Percentiles rank a stretch among this genome's conserved stretches.
These are phyloP conservation scores for Hydrophis major DNA, from an alignment of 2,797 vertebrate genomes.

Conservation along the genomic window DNA sequence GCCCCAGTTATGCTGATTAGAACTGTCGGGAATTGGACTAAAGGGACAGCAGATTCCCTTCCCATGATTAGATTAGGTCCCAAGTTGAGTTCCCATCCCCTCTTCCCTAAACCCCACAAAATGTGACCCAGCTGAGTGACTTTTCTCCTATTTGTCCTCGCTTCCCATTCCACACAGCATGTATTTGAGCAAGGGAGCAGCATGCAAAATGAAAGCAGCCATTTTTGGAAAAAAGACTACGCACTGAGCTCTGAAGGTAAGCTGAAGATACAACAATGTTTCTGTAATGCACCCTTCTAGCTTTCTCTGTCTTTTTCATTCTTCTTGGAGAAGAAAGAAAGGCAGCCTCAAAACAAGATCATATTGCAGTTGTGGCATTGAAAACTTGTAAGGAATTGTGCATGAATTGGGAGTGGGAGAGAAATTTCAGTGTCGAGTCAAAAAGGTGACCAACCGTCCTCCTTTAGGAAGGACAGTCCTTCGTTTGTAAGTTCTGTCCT, in stretches of 20 bases:
- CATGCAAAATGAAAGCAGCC: not conserved
- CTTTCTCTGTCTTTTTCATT: not conserved
- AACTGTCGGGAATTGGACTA: not conserved
- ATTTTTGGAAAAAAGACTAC: not conserved
- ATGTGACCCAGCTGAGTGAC: not conserved
- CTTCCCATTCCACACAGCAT: not conserved
- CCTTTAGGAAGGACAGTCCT: too few relatives aligned
- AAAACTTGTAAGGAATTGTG: not conserved
- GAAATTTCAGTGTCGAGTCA: not conserved
- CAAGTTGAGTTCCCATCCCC: not conserved
- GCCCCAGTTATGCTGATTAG: not conserved
- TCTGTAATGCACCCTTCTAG: not conserved
- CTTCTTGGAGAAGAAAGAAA: not conserved
- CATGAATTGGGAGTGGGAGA: not conserved
- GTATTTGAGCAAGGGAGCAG: not conserved
- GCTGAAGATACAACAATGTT: not conserved
- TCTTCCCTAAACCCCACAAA: not conserved
- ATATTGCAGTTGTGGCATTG: not conserved
- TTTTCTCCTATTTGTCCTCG: not conserved
- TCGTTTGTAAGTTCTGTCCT: too few relatives aligned
- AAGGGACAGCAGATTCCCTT: not conserved
- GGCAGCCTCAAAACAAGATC: not conserved
- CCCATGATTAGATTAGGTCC: not conserved
- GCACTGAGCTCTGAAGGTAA: conserved; percentile 20
- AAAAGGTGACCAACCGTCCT: too few relatives aligned